Conservation (phyloP, 2,888 invertebrate species). For the Drosophila atripex region DNA sequence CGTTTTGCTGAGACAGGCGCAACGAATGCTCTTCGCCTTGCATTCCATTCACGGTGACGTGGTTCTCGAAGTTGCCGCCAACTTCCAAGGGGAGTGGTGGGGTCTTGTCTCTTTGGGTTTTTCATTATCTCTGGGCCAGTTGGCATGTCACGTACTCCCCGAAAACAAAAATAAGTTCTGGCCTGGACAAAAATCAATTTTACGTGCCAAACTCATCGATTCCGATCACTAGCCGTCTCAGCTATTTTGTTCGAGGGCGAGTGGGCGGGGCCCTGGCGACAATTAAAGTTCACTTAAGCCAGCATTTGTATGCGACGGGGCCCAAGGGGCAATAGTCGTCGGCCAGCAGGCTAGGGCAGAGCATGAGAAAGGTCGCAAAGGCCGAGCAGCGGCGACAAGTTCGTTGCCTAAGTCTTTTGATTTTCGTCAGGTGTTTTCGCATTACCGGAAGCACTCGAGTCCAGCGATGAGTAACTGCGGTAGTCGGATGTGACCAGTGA, state of each 20-base stretch:
- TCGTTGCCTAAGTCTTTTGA: slow-evolving; percentile 74
- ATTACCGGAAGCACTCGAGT: slow-evolving; percentile 58
- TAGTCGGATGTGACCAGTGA: slow-evolving; percentile 28
- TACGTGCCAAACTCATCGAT: slow-evolving; percentile 64
- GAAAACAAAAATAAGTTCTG: slow-evolving; percentile 42
- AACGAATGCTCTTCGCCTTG: slow-evolving; percentile 74
- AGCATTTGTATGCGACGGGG: slow-evolving; percentile 28
- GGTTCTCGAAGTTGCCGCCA: slow-evolving; percentile 39
- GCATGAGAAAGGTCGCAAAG: slow-evolving; percentile 41
- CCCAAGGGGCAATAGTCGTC: slow-evolving; percentile 10
- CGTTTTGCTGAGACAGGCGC: slow-evolving; percentile 50
- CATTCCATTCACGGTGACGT: slow-evolving; percentile 74
- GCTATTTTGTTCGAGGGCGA: slow-evolving; percentile 15
- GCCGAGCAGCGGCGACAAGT: slow-evolving; percentile 51
- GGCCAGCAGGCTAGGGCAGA: slow-evolving; percentile 1
- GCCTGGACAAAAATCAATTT: slow-evolving; percentile 33
- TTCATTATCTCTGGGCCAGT: slow-evolving; percentile 27
- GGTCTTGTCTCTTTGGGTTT: slow-evolving; percentile 5
- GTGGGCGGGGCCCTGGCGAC: slow-evolving; percentile 37
- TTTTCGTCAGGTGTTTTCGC: slow-evolving; percentile 42
- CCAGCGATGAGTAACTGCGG: slow-evolving; percentile 32
- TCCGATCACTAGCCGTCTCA: slow-evolving; percentile 4
- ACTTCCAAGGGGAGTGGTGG: not conserved
- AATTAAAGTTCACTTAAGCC: slow-evolving; percentile 43
- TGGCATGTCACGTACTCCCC: slow-evolving; percentile 48